phyloP scores from a whole-genome alignment of 2,113 vertebrate genomes.

The Murina feae region DNA sequence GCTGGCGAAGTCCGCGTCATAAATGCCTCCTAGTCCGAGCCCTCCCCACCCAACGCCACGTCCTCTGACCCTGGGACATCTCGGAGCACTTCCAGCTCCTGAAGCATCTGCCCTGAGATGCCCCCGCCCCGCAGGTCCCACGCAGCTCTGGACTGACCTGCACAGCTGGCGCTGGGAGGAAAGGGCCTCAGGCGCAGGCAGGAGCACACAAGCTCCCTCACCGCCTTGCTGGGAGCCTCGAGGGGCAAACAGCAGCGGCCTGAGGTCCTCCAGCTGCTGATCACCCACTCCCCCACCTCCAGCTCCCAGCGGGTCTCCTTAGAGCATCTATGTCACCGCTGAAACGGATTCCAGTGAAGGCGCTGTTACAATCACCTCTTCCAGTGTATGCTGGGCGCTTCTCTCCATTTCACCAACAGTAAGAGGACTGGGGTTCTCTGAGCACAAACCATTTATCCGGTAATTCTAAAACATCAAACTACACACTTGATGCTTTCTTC shows the following conservation, averaged over 20 bases:
- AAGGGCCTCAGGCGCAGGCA: too few relatives aligned
- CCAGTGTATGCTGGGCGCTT: not conserved
- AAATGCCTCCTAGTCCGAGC: not conserved
- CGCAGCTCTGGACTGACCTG: too few relatives aligned
- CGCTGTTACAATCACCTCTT: not conserved
- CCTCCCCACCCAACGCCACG: not conserved
- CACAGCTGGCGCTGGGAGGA: too few relatives aligned
- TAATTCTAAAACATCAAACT: not conserved
- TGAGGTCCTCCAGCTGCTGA: not conserved
- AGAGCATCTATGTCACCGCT: not conserved
- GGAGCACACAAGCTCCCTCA: not conserved
- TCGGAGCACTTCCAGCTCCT: too few relatives aligned
- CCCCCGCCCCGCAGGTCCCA: too few relatives aligned
- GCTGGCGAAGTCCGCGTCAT: not conserved
- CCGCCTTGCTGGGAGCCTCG: not conserved
- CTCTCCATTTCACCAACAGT: not conserved
- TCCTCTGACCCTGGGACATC: not conserved
- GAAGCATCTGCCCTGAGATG: too few relatives aligned
- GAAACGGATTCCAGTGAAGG: not conserved
- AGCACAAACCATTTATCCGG: not conserved
- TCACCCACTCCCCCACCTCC: not conserved
- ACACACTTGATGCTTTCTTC: not conserved
- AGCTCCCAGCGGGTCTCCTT: not conserved
- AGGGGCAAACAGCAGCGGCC: too few relatives aligned
- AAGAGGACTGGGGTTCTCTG: not conserved